phyloP scores from a whole-genome alignment of 2,797 vertebrate genomes.

The Sebastes taczanowskii region DNA sequence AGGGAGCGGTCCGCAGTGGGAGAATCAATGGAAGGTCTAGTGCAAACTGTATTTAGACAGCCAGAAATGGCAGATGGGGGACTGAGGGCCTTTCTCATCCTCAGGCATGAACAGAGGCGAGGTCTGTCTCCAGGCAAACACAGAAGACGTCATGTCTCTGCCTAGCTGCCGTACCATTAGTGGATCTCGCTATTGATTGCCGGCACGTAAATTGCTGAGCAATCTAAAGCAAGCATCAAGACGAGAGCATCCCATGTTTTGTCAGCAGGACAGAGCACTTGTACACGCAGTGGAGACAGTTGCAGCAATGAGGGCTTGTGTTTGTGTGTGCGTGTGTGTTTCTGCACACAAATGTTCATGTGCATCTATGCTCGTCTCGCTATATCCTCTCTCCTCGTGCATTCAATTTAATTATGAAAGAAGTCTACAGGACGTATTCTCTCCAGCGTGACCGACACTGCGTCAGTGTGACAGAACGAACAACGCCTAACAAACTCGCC shows the following conservation, averaged over 20 bases:
- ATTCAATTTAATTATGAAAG: slow-evolving; percentile 27
- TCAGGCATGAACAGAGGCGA: slow-evolving; percentile 67
- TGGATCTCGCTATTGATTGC: slow-evolving; percentile 76
- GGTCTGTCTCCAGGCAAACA: slow-evolving; percentile 71
- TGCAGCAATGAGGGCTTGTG: slow-evolving; percentile 17
- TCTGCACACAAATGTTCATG: not conserved
- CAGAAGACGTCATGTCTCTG: slow-evolving; percentile 61
- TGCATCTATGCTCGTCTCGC: slow-evolving; percentile 2
- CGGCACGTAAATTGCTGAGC: slow-evolving; percentile 64
- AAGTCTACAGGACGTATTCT: slow-evolving; percentile 12
- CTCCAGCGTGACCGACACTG: slow-evolving; percentile 15
- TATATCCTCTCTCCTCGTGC: slow-evolving; percentile 1
- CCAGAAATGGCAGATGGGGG: slow-evolving; percentile 51
- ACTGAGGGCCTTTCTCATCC: slow-evolving; percentile 71
- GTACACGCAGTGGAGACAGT: slow-evolving; percentile 4
- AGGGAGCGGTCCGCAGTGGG: slow-evolving; percentile 21
- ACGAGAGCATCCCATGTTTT: slow-evolving; percentile 46
- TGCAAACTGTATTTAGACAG: slow-evolving; percentile 40
- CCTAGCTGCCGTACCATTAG: slow-evolving; percentile 76
- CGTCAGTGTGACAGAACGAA: slow-evolving; percentile 27
- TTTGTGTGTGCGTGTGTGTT: not conserved
- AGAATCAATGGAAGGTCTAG: slow-evolving; percentile 39
- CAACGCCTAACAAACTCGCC: slow-evolving; percentile 27
- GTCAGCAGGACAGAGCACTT: slow-evolving; percentile 53
- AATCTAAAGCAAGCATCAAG: slow-evolving; percentile 61